Conservation (phyloP, 1,140 invertebrate species). For the Tetraneura akinire region DNA sequence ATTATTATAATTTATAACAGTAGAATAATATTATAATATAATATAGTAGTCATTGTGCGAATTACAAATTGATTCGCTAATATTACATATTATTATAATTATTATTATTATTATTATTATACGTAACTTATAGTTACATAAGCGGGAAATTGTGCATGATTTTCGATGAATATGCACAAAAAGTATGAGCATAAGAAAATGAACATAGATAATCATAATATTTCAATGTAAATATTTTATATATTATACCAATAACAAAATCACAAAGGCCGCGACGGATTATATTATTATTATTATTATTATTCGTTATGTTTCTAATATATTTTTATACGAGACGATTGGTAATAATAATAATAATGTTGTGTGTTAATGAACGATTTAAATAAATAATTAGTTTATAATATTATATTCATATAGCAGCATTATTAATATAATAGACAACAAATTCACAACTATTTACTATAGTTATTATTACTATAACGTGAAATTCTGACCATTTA, state of each 20-base stretch:
- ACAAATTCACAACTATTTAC: neutral
- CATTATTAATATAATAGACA: neutral
- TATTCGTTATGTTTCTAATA: no score
- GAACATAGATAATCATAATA: no score
- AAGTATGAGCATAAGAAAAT: neutral
- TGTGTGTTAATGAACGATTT: no score
- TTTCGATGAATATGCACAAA: neutral
- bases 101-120: no score
- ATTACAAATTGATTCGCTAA: neutral
- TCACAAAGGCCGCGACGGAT: neutral
- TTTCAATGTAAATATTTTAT: neutral
- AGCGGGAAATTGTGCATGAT: neutral
- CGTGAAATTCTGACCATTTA: neutral
- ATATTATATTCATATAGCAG: neutral
- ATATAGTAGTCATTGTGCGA: neutral
- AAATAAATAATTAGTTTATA: no score
- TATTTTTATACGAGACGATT: no score
- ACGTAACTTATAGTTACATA: neutral
- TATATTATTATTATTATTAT: neutral
- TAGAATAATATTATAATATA: no score
- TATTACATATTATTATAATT: no score
- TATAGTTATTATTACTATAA: neutral
- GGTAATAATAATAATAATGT: no score
- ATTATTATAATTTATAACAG: neutral
- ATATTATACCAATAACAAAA: neutral